Percentiles rank a stretch among this genome's conserved stretches.
Conservation (phyloP, 2,113 vertebrate species). For the Istiophorus platypterus region DNA sequence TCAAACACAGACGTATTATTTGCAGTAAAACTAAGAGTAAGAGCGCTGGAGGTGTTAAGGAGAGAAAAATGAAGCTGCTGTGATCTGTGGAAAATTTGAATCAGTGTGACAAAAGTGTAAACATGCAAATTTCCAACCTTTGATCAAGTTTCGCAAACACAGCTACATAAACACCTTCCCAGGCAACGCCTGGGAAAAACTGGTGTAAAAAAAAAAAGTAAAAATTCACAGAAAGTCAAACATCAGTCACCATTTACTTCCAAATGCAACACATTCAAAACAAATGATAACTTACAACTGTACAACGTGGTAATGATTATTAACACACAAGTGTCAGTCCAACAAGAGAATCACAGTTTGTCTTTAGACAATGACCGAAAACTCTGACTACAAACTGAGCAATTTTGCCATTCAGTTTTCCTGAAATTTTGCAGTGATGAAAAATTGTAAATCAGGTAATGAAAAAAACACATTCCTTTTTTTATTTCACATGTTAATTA, state of each 20-base stretch:
- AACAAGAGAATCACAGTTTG: conserved; percentile 4
- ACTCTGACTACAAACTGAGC: neutral
- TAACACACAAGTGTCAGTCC: neutral
- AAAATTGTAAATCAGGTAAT: neutral
- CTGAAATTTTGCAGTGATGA: neutral
- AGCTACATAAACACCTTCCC: neutral
- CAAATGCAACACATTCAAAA: conserved; percentile 22
- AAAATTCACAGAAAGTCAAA: conserved; percentile 19
- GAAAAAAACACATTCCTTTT: conserved; percentile 2
- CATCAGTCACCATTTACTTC: conserved; percentile 50
- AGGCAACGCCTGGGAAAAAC: neutral
- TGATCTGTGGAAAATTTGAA: neutral
- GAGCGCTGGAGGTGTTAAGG: neutral
- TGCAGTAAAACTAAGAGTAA: neutral
- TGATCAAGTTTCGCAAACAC: neutral
- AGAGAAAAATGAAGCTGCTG: neutral
- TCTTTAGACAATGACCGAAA: neutral
- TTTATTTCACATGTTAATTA: neutral
- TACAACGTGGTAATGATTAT: conserved; percentile 26
- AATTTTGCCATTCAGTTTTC: neutral
- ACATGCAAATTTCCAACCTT: neutral
- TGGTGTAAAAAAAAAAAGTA: neutral
- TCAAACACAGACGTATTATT: neutral
- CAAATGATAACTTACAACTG: conserved; percentile 50
- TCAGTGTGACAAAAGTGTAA: no score